A percentile compares a stretch with the other conserved stretches of the same genome.
These are phyloP conservation scores for Lepidurus couesii DNA, from an alignment of 1,140 invertebrate species.

Conservation along the genomic window DNA sequence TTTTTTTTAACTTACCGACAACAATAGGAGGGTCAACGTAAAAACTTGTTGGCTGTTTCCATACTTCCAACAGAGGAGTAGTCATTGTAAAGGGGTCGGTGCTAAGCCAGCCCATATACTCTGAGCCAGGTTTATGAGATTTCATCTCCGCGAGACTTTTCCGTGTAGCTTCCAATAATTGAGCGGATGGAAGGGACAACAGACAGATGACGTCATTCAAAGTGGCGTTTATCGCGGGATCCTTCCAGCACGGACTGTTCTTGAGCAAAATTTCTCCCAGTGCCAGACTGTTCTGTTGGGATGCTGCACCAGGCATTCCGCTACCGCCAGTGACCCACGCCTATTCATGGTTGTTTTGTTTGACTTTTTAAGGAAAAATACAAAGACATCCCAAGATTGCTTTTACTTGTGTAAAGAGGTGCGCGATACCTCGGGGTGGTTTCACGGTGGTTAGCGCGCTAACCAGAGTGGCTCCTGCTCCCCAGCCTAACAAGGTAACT, in stretches of 20 bases:
- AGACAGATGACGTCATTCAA: not conserved
- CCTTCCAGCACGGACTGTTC: not conserved
- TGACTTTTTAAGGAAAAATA: not conserved
- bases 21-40: not conserved
- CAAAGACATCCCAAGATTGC: not conserved
- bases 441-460: conserved; percentile 54
- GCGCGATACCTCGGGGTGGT: not conserved
- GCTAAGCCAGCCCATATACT: not conserved
- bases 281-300: not conserved
- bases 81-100: not conserved
- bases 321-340: not conserved
- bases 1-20: not conserved
- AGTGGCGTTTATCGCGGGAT: not conserved
- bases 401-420: not conserved
- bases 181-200: conserved; percentile 8
- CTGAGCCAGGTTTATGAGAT: not conserved
- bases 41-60: not conserved
- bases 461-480: conserved; percentile 69
- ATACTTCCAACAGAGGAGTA: not conserved
- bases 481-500: conserved; percentile 73
- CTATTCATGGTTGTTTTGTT: not conserved
- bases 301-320: not conserved
- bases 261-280: conserved; percentile 9
- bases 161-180: conserved; percentile 2
- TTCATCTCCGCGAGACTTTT: conserved; percentile 3